Evolutionary conservation across 2,888 invertebrate species (phyloP), one percentile per base, ranked within the genome.

Genomic region (Phyllotreta cruciferae): DNA sequence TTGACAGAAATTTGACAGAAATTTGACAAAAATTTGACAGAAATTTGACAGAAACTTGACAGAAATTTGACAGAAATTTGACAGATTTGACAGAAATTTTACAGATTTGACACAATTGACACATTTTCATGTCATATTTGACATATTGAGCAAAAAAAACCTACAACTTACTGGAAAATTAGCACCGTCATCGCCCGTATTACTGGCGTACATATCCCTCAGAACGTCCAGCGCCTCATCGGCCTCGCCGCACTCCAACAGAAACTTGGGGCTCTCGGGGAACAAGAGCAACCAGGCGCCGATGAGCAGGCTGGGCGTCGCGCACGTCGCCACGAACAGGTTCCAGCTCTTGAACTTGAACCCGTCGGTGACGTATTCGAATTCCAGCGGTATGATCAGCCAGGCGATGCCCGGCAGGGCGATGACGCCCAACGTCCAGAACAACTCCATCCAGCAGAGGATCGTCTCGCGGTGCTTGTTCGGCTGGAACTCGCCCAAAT

Each of bases 371-470:
- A 85, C 82, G 69, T 88, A 85, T 61, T 85, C 83, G 69, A 89
- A 86, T 66, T 86, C 79, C 77, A 90, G 84, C 0, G 92, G 91
- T 75, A 92, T 90, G 77, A 91, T 88, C 44, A 87, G 84, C 91
- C 91, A 92, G 0, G 91, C 92, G 73, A 91, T 89, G 75, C 88
- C 83, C 75, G 92, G 92, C 60, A 92, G 80, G 68, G 86, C 78
- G 73, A 92, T 90, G 57, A 92, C 90, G 66, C 92, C 92, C 50
- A 90, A 80, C 38, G 91, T 91, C 92, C 92, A 92, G 82, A 92
- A 92, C 83, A 92, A 84, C 83, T 92, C 92, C 90, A 92, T 90
- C 90, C 91, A 91, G 81, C 91, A 91, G 64, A 92, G 85, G 75
- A 90, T 90, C 74, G 88, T 90, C 79, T 92, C 92, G 77, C 92